Percentiles rank a stretch among this genome's conserved stretches.
Conservation (phyloP, 2,797 vertebrate species). For the Streptopelia turtur region DNA sequence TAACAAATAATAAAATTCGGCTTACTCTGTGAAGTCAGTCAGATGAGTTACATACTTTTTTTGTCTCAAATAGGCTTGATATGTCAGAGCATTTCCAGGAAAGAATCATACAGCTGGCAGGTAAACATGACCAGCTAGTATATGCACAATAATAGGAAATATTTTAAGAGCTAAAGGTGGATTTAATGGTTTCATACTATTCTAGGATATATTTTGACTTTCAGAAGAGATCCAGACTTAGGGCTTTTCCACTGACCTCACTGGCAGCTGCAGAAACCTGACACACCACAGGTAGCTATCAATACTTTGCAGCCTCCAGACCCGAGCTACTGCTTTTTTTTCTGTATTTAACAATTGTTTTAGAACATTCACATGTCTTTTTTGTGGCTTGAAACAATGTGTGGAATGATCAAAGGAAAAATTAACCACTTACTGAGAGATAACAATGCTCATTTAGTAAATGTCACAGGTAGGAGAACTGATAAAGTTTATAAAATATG, state of each 20-base stretch:
- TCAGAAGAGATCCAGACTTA: neutral
- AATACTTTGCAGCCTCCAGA: neutral
- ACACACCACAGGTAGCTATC: neutral
- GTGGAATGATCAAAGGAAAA: slow-evolving; percentile 29
- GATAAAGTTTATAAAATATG: neutral
- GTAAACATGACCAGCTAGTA: neutral
- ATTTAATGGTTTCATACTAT: neutral
- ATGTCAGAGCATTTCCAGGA: neutral
- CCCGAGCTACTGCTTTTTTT: neutral
- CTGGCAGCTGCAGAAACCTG: neutral
- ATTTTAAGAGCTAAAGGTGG: neutral
- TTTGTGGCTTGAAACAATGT: neutral
- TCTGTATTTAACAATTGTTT: neutral
- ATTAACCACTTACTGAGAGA: neutral
- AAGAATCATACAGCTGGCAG: neutral
- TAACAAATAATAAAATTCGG: neutral
- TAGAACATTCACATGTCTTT: neutral
- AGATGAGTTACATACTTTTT: neutral
- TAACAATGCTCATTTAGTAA: slow-evolving; percentile 21
- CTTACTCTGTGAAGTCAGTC: neutral
- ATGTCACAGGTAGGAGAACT: slow-evolving; percentile 20
- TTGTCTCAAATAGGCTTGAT: neutral
- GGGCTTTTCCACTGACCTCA: neutral
- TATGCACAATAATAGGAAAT: neutral
- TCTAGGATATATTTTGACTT: neutral